These are phyloP conservation scores for Monopis laevigella DNA, from an alignment of 2,888 invertebrate species.

Conservation along the genomic window DNA sequence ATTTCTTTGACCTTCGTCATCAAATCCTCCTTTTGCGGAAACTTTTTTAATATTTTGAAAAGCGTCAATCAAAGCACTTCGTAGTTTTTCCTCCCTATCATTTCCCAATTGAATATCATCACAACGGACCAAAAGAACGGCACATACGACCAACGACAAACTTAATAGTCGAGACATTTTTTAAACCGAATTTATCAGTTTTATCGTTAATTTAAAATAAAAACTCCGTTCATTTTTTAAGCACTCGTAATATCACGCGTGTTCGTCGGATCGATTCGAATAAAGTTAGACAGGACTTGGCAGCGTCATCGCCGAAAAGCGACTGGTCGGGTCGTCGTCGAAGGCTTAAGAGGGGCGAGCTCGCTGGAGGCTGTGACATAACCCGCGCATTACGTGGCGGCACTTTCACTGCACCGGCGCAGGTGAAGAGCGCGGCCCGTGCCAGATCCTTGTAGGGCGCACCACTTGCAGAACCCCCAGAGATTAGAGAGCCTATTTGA, in stretches of 20 bases:
- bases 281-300: conserved; percentile 38
- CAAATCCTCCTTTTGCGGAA: conserved; percentile 45
- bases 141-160: conserved; percentile 37
- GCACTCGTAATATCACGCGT: no score
- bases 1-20: conserved; percentile 36
- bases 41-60: conserved; percentile 57
- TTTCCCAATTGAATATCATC: conserved; percentile 36
- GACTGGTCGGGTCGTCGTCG: conserved; percentile 30
- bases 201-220: conserved; percentile 3
- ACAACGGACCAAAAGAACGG: conserved; percentile 32
- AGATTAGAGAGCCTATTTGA: no score
- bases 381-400: conserved; percentile 41
- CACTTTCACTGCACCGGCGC: conserved; percentile 50
- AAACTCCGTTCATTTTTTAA: no score
- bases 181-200: conserved; percentile 7
- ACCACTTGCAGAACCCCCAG: no score
- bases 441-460: conserved; percentile 29
- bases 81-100: conserved; percentile 48
- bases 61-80: conserved; percentile 54
- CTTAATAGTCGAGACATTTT: conserved; percentile 32
- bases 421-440: conserved; percentile 21
- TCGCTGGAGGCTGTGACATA: conserved; percentile 55
- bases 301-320: conserved; percentile 46
- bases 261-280: neutral
- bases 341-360: conserved; percentile 7